Evolutionary conservation across 2,113 vertebrate genomes (phyloP), one percentile per base, ranked within the genome.

Genomic region (Chaetura pelagica): DNA sequence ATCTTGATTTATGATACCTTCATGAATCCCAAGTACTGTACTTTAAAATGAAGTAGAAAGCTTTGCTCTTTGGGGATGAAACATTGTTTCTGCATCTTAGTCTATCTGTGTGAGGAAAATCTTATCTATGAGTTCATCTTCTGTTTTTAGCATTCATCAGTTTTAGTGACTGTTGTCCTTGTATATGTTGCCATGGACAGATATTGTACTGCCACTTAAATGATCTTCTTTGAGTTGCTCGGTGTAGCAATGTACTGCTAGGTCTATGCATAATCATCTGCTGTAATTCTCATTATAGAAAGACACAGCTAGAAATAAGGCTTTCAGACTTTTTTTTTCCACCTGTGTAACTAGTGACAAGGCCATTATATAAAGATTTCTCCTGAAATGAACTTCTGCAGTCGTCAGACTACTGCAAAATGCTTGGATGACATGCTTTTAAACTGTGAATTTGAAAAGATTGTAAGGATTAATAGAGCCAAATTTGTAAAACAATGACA

Each of bases 311-410:
- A 81, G 54, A 77, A 82, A 89, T 32, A 74, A 81, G 19, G 30
- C 22, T 95, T 75, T 66, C 66, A 78, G 48, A 48, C 16, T 86
- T 66, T 48, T 62, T 42, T 12, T 7, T 27, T 57, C 42, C 69
- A 52, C 67, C 59, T 48, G 27, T 84, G 30, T 46, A 51, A 51
- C 71, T 87, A 40, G 32, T 83, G 62, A 61, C 58, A 76, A 68
- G 54, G 19, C 34, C 30, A 61, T 90, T 96, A 90, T 49, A 57
- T 94, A 94, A 94, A 48, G 54, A 68, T 52, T 87, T 86, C 44
- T 91, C 91, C 91, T 92, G 77, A 79, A 69, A 91, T 79, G 86
- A 96, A 92, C 80, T 27, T 67, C 49, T 46, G 29, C 49, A 91
- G 55, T 87, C 55, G 63, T 81, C 34, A 78, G 57, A 92, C 46